Evolutionary conservation across 2,888 invertebrate genomes (phyloP), one percentile per base, ranked within the genome.

Genomic region (Hydriomena furcata): DNA sequence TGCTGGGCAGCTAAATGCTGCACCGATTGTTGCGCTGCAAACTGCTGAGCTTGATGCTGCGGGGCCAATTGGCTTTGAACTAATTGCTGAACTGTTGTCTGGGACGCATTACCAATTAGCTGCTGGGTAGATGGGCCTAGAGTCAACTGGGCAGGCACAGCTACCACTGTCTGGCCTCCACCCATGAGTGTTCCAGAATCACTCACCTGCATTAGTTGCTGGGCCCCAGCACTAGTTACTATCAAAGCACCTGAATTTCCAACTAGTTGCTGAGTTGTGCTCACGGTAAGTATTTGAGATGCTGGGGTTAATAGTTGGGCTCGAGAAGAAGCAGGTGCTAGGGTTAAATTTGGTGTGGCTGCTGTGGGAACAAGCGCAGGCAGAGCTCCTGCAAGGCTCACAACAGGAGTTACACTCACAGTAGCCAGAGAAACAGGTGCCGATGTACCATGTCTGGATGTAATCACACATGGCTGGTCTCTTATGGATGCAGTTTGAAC

Each of bases 161-260:
- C 89, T 17, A 90, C 90, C 37, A 90, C 88, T 41, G 89, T 88
- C 61, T 88, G 89, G 7, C 90, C 89, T 11, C 82, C 88, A 44
- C 89, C 82, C 88, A 90, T 90, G 30, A 90, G 65, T 34, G 85
- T 88, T 2, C 89, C 89, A 8, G 90, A 90, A 63, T 90, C 90
- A 76, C 90, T 89, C 8, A 90, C 90, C 81, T 90, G 90, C 90
- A 90, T 89, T 3, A 90, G 61, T 65, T 90, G 90, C 53, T 90
- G 90, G 1, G 85, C 89, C 49, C 90, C 90, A 53, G 90, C 90
- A 79, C 90, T 90, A 23, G 90, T 90, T 2, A 90, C 89, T 60
- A 90, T 90, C 13, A 90, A 71, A 7, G 90, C 79, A 32, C 90
- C 90, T 42, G 90, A 90, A 60, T 89, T 90, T 1, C 89, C 88